Evolutionary conservation across 2,113 vertebrate genomes (phyloP).

Genomic region (Dryoscopus gambensis): DNA sequence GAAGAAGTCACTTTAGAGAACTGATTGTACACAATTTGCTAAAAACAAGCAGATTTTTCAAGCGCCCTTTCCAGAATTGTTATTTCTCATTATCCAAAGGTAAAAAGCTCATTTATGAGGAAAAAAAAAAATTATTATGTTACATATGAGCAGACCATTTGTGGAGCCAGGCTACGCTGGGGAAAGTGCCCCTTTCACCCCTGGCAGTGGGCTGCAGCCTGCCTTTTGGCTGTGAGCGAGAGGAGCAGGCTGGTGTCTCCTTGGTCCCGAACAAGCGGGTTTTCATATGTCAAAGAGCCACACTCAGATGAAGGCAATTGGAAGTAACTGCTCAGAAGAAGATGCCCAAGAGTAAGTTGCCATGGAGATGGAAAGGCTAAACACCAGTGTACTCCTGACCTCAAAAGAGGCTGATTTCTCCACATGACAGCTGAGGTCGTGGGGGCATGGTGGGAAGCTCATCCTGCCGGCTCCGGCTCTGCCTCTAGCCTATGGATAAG

Average conservation of each 20-base stretch:
- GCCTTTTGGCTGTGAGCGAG: not conserved
- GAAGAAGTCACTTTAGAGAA: not conserved
- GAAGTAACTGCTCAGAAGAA: slow-evolving; percentile 57
- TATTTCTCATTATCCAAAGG: not conserved
- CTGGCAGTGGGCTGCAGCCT: not conserved
- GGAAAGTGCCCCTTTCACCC: not conserved
- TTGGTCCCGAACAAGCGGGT: not conserved
- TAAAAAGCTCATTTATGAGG: not conserved
- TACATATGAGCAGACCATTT: not conserved
- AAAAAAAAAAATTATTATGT: not conserved
- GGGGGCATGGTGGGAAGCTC: slow-evolving; percentile 29
- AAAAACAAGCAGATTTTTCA: not conserved
- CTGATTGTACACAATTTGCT: not conserved
- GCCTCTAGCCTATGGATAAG: slow-evolving; percentile 30
- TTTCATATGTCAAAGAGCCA: slow-evolving; percentile 60
- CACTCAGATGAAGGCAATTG: slow-evolving; percentile 44
- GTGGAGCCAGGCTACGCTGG: not conserved
- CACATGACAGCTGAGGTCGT: slow-evolving; percentile 26
- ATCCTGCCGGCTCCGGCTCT: not conserved
- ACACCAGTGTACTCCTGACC: slow-evolving; percentile 39
- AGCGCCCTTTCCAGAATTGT: not conserved
- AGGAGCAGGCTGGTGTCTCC: not conserved
- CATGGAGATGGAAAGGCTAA: slow-evolving; percentile 69
- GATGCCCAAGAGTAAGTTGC: slow-evolving; percentile 64
- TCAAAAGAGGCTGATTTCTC: slow-evolving; percentile 52